Conservation (phyloP, 2,888 invertebrate genomes). For the Drosophila meridiana region DNA sequence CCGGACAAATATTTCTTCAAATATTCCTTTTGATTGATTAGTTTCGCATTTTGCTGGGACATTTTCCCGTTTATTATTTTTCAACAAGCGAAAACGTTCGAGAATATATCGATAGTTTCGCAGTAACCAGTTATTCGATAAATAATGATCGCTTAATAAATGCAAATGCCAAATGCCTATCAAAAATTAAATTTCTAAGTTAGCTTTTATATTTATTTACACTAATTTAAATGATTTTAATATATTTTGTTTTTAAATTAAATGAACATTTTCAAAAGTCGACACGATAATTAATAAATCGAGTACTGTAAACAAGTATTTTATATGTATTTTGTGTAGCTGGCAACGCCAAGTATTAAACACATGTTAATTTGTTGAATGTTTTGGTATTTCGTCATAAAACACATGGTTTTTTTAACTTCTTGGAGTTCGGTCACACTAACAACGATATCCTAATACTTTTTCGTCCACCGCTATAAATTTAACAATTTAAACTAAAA, state of each 20-base stretch:
- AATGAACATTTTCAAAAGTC: background rate
- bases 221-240: background rate
- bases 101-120: conserved; percentile 26
- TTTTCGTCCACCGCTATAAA: conserved; percentile 2
- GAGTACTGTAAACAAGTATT: background rate
- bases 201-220: too few species aligned
- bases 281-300: background rate
- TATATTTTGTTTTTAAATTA: background rate
- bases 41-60: conserved; percentile 74
- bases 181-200: background rate
- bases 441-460: background rate
- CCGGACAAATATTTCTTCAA: conserved; percentile 91
- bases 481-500: background rate
- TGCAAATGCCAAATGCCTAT: too few species aligned
- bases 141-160: background rate
- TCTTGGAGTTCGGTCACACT: conserved; percentile 18
- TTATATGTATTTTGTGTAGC: background rate
- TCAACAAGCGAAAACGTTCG: conserved; percentile 6
- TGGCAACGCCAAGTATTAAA: background rate
- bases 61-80: conserved; percentile 35
- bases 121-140: background rate
- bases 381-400: conserved; percentile 8
- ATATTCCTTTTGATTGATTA: conserved; percentile 91
- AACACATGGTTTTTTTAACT: background rate
- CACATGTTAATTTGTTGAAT: conserved; percentile 4